Evolutionary conservation across 1,140 invertebrate genomes (phyloP).

Genomic region (Rhynchophorus ferrugineus): DNA sequence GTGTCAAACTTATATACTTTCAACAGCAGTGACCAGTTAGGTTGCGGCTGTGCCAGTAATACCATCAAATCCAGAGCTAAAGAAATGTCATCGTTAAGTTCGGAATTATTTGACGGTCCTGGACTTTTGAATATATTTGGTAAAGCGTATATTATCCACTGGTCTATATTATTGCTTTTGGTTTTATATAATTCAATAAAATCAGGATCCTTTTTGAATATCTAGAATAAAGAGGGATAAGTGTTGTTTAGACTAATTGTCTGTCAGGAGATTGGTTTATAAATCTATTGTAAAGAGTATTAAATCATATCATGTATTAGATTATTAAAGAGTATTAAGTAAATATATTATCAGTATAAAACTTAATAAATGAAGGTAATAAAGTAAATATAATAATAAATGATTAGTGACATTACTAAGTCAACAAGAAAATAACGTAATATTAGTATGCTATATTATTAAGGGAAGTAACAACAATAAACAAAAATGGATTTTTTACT

Average conservation of each 20-base stretch:
- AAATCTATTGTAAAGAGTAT: too few relatives aligned
- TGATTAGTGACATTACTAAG: too few relatives aligned
- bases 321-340: too few relatives aligned
- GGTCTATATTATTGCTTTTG: slow-evolving; percentile 44
- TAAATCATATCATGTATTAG: too few relatives aligned
- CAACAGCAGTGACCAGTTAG: slow-evolving; percentile 62
- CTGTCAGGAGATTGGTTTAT: too few relatives aligned
- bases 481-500: too few relatives aligned
- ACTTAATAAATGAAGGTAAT: too few relatives aligned
- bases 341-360: too few relatives aligned
- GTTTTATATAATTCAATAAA: slow-evolving; percentile 47
- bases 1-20: slow-evolving; percentile 52
- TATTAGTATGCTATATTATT: too few relatives aligned
- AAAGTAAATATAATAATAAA: too few relatives aligned
- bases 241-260: not conserved
- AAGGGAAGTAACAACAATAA: too few relatives aligned
- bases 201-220: slow-evolving; percentile 50
- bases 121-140: slow-evolving; percentile 52
- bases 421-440: too few relatives aligned
- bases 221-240: slow-evolving; percentile 39
- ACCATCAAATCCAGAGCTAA: slow-evolving; percentile 62
- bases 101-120: slow-evolving; percentile 41
- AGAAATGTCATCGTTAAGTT: slow-evolving; percentile 48
- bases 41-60: slow-evolving; percentile 64
- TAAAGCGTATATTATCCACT: slow-evolving; percentile 59